A percentile compares a stretch with the other conserved stretches of the same genome.
Conservation (phyloP, 2,888 invertebrate species). For the Eupithecia pulchellata region DNA sequence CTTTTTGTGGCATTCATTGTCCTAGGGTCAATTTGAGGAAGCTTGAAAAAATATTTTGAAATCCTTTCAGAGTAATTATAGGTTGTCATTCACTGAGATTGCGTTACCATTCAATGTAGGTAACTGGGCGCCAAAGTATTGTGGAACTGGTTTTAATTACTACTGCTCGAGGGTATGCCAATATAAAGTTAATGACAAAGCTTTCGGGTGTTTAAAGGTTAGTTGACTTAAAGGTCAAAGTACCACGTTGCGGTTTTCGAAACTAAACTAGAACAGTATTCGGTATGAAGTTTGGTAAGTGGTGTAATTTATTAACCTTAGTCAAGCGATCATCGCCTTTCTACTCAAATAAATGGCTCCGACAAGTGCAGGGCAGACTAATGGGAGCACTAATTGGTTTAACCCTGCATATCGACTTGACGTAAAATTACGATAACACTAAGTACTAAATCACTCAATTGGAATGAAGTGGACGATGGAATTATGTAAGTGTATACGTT, state of each 20-base stretch:
- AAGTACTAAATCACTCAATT: conserved; percentile 3
- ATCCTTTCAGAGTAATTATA: conserved; percentile 44
- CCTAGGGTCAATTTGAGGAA: conserved; percentile 61
- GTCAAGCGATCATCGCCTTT: conserved; percentile 8
- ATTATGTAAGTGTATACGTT: not conserved
- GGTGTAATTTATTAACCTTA: conserved; percentile 20
- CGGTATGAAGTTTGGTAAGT: conserved; percentile 33
- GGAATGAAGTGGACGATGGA: not conserved
- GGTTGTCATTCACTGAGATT: conserved; percentile 43
- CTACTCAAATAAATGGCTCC: conserved; percentile 7
- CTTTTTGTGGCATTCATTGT: conserved; percentile 73
- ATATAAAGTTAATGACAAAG: conserved; percentile 46
- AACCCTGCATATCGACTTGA: conserved; percentile 8
- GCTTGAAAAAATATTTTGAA: conserved; percentile 70
- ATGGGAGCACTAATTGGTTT: conserved; percentile 20
- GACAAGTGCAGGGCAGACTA: conserved; percentile 11
- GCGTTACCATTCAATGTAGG: conserved; percentile 29
- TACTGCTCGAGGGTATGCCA: conserved; percentile 45
- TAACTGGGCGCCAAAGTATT: conserved; percentile 26
- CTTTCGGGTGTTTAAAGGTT: conserved; percentile 54
- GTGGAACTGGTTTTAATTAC: conserved; percentile 47
- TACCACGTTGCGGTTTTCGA: conserved; percentile 53
- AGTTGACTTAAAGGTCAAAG: conserved; percentile 54
- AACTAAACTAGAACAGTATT: conserved; percentile 35
- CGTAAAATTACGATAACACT: conserved; percentile 5